A percentile compares a stretch with the other conserved stretches of the same genome.
Conservation (phyloP, 2,113 vertebrate genomes). For the Excalfactoria chinensis region DNA sequence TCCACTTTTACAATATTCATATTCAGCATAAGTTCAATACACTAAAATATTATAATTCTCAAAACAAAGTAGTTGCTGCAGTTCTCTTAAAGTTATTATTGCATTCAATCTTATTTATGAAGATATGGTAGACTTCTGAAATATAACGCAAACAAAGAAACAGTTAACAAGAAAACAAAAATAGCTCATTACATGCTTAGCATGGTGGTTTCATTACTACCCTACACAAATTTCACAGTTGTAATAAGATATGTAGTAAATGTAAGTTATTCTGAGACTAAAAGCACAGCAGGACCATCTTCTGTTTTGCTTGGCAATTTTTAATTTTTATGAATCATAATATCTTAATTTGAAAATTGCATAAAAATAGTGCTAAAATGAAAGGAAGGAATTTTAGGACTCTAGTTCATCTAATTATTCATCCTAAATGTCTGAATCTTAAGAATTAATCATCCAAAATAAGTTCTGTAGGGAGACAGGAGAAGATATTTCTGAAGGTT, state of each 20-base stretch:
- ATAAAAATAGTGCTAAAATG: background rate
- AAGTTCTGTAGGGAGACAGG: background rate
- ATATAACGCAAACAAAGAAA: slow-evolving; percentile 60
- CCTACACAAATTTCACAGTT: slow-evolving; percentile 69
- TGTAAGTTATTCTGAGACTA: slow-evolving; percentile 69
- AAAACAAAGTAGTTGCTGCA: slow-evolving; percentile 52
- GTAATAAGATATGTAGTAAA: slow-evolving; percentile 71
- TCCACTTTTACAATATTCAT: background rate
- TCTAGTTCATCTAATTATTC: background rate
- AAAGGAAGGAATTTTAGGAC: background rate
- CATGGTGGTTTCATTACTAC: slow-evolving; percentile 71
- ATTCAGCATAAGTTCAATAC: background rate
- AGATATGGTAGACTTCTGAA: slow-evolving; percentile 51
- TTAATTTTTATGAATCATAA: slow-evolving; percentile 59
- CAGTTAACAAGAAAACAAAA: slow-evolving; percentile 72
- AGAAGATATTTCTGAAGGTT: background rate
- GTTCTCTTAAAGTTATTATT: slow-evolving; percentile 70
- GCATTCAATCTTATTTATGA: slow-evolving; percentile 76
- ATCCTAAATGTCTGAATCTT: background rate
- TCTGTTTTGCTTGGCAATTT: slow-evolving; percentile 1
- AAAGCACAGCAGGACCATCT: slow-evolving; percentile 47
- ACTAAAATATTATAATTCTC: slow-evolving; percentile 7
- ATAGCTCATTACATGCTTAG: slow-evolving; percentile 68
- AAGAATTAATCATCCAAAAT: background rate
- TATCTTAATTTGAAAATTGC: slow-evolving; percentile 25